Conservation (phyloP, 2,888 invertebrate genomes). For the Nysson spinosus region DNA sequence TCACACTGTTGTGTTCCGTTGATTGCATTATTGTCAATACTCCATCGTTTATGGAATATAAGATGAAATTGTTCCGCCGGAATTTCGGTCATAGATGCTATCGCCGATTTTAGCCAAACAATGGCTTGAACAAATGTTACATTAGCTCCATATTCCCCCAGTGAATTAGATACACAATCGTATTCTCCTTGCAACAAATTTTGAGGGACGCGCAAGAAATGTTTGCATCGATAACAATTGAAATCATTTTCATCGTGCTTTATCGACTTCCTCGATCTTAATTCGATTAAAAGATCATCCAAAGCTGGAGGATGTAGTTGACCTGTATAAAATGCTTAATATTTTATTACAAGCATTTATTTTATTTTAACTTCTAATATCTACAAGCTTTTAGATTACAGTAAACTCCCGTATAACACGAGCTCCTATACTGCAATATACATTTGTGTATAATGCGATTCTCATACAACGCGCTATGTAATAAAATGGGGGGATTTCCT, state of each 20-base stretch:
- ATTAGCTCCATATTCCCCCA: constrained; percentile 29
- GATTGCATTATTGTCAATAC: constrained; percentile 1
- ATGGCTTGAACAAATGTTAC: constrained; percentile 53
- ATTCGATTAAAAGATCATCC: constrained; percentile 24
- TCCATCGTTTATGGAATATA: constrained; percentile 30
- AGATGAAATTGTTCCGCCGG: constrained; percentile 27
- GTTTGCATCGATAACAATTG: constrained; percentile 32
- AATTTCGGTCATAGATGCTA: constrained; percentile 21
- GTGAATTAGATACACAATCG: neutral
- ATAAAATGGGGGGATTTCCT: too few relatives aligned
- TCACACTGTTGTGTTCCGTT: neutral
- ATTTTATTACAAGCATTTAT: neutral
- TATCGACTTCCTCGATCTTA: constrained; percentile 5
- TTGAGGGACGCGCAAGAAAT: constrained; percentile 22
- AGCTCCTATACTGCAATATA: too few relatives aligned
- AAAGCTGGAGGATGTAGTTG: neutral
- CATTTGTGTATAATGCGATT: too few relatives aligned
- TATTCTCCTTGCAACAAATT: neutral
- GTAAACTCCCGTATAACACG: too few relatives aligned
- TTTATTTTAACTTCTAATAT: too few relatives aligned
- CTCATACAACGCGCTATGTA: too few relatives aligned
- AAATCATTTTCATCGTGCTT: neutral
- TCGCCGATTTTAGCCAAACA: constrained; percentile 47
- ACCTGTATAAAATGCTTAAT: neutral
- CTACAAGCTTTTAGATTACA: too few relatives aligned